These are phyloP conservation scores for Volucella zonaria DNA, from an alignment of 2,888 invertebrate genomes.

Conservation along the genomic window DNA sequence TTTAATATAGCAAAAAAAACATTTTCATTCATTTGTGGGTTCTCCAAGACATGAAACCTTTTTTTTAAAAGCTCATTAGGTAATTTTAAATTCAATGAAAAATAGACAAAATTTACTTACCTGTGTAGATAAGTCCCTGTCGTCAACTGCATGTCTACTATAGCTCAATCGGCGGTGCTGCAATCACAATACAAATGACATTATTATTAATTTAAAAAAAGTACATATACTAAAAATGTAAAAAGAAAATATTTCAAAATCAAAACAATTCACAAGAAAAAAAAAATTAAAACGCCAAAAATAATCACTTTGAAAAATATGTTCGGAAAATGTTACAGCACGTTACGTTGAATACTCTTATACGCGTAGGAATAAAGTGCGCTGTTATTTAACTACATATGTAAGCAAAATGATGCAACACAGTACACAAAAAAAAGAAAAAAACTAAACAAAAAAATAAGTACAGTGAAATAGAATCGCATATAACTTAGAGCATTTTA, in stretches of 20 bases:
- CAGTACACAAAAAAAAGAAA: constrained; percentile 35
- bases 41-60: no score
- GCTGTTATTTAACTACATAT: constrained; percentile 43
- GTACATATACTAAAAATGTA: not conserved
- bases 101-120: constrained; percentile 79
- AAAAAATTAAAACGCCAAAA: constrained; percentile 23
- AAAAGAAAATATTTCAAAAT: not conserved
- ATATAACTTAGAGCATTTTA: not conserved
- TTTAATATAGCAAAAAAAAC: no score
- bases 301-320: constrained; percentile 46
- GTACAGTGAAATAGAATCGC: not conserved
- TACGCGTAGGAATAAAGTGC: constrained; percentile 45
- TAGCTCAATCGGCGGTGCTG: constrained; percentile 95
- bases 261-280: constrained; percentile 7
- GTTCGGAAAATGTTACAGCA: constrained; percentile 39
- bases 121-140: constrained; percentile 93
- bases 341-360: constrained; percentile 24
- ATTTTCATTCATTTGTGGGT: no score
- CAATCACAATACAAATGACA: constrained; percentile 77
- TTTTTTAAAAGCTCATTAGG: no score
- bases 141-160: constrained; percentile 95
- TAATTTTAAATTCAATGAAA: no score
- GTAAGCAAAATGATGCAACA: constrained; percentile 62
- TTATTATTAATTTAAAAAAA: constrained; percentile 3
- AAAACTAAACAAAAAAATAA: constrained; percentile 9